Evolutionary conservation across 35 echinoderm and acorn worm species (phyloP).

Genomic region (Patiria miniata): DNA sequence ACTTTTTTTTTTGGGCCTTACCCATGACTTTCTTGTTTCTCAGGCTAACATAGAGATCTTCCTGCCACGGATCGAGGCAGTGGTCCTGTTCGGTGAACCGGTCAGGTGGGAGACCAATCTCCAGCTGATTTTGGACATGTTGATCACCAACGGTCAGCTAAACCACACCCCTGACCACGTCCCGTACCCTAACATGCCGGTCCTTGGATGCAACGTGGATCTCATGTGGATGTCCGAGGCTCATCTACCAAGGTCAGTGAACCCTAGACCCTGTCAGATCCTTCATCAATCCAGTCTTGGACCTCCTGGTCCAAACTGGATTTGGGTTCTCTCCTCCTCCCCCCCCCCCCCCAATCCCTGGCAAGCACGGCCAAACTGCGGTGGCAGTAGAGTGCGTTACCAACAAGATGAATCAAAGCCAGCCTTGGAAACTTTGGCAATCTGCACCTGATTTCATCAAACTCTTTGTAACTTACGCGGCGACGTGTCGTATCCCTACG

Average conservation of each 20-base stretch:
- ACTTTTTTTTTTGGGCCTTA: no score
- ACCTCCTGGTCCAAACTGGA: not conserved
- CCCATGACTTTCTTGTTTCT: no score
- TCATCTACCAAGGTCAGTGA: constrained; percentile 75
- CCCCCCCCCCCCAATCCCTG: no score
- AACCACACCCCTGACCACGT: constrained; percentile 35
- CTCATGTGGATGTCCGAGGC: constrained; percentile 91
- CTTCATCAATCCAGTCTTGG: not conserved
- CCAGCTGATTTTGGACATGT: constrained; percentile 80
- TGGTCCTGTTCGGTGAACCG: constrained; percentile 91
- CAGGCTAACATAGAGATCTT: constrained; percentile 25
- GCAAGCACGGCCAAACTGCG: no score
- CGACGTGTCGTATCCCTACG: no score
- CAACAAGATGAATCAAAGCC: no score
- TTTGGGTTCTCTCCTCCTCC: not conserved
- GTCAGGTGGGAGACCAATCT: constrained; percentile 91
- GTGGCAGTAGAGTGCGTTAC: no score
- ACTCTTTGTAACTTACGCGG: no score
- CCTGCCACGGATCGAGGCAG: constrained; percentile 80
- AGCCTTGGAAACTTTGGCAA: no score
- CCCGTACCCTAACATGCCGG: constrained; percentile 76
- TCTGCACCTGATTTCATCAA: no score
- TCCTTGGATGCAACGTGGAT: constrained; percentile 91
- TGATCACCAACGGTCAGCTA: constrained; percentile 84
- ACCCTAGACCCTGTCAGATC: no score